Evolutionary conservation across 2,888 invertebrate species (phyloP).

Genomic region (Drosophila putrida): DNA sequence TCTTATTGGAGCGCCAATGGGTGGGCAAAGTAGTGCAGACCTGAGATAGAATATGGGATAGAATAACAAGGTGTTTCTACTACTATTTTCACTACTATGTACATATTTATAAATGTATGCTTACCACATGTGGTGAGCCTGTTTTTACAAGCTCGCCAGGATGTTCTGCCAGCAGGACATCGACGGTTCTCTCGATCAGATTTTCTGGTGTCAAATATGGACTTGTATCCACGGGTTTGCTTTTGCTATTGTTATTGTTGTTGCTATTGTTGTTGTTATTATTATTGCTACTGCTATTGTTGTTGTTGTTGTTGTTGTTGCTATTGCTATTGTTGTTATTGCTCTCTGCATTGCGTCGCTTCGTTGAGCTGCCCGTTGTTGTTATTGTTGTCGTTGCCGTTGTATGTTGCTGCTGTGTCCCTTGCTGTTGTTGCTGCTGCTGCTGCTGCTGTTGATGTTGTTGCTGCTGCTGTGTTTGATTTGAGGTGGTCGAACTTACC

Average conservation of each 20-base stretch:
- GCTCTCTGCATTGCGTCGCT: conserved; percentile 23
- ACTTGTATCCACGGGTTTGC: conserved; percentile 82
- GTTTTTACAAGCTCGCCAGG: conserved; percentile 97
- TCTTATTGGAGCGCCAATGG: conserved; percentile 99
- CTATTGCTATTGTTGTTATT: conserved; percentile 61
- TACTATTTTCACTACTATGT: too few relatives aligned
- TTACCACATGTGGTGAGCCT: conserved; percentile 96
- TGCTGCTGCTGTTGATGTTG: conserved; percentile 57
- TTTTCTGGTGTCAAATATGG: conserved; percentile 91
- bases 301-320: conserved; percentile 65
- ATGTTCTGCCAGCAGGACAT: conserved; percentile 94
- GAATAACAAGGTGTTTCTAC: not conserved
- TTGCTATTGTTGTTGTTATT: conserved; percentile 71
- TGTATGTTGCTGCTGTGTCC: conserved; percentile 56
- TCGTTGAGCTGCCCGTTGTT: conserved; percentile 46
- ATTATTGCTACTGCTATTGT: conserved; percentile 39
- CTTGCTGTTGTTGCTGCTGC: conserved; percentile 46
- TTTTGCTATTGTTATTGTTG: conserved; percentile 69
- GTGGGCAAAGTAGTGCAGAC: conserved; percentile 95
- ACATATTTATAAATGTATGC: conserved; percentile 45
- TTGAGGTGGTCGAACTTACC: conserved; percentile 90
- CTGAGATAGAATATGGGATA: conserved; percentile 81
- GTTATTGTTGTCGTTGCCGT: conserved; percentile 61
- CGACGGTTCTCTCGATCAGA: conserved; percentile 93
- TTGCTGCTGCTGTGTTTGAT: conserved; percentile 78